Percentiles rank a stretch among this genome's conserved stretches.
Conservation (phyloP, 2,797 vertebrate species). For the Neostethus bicornis region DNA sequence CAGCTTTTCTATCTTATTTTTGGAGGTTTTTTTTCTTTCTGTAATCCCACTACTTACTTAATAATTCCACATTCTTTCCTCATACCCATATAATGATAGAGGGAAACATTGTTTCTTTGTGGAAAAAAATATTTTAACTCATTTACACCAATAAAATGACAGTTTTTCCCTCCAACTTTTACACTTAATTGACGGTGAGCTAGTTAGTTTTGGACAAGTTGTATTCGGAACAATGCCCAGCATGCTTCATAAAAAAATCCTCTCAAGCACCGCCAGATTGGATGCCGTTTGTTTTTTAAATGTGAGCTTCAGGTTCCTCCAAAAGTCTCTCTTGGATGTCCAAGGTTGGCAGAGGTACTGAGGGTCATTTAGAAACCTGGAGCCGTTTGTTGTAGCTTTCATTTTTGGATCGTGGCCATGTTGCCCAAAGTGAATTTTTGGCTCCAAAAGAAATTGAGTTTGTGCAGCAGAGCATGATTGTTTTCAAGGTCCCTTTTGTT, state of each 20-base stretch:
- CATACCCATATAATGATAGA: constrained; percentile 9
- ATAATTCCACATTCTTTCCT: constrained; percentile 12
- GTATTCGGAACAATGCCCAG: constrained; percentile 7
- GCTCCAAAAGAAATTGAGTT: constrained; percentile 16
- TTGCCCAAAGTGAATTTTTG: constrained; percentile 36
- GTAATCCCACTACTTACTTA: constrained; percentile 8
- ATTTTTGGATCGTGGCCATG: constrained; percentile 37
- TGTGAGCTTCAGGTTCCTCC: constrained; percentile 25
- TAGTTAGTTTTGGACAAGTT: constrained; percentile 10
- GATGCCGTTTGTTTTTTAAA: constrained; percentile 31
- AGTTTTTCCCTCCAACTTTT: neutral
- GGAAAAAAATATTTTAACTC: neutral
- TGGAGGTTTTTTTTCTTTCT: neutral
- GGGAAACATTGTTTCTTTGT: constrained; percentile 15
- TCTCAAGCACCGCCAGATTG: constrained; percentile 33
- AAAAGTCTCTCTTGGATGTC: constrained; percentile 39
- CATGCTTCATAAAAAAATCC: constrained; percentile 12
- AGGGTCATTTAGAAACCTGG: constrained; percentile 33
- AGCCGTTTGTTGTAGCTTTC: constrained; percentile 44
- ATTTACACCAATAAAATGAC: constrained; percentile 7
- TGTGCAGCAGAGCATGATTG: constrained; percentile 11
- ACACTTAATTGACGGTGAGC: neutral
- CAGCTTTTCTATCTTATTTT: constrained; percentile 13
- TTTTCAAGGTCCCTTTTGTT: constrained; percentile 10
- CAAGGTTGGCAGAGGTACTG: constrained; percentile 33